Conservation (phyloP, 2,888 invertebrate species). For the Microplitis deprimator region DNA sequence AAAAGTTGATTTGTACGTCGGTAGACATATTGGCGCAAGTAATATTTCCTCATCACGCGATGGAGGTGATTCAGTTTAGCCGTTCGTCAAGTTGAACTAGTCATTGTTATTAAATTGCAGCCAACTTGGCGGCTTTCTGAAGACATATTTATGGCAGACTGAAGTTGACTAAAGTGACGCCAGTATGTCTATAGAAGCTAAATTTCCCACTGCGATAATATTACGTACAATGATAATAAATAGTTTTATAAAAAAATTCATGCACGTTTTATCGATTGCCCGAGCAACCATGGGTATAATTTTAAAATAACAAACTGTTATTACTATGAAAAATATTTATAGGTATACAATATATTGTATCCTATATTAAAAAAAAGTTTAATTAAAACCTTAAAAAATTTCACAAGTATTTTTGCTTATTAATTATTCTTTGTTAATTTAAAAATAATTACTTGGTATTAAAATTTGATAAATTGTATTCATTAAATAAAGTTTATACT, state of each 20-base stretch:
- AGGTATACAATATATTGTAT: no score
- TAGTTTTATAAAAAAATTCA: no score
- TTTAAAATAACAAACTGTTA: no score
- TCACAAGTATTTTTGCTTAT: no score
- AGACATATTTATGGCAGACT: constrained; percentile 27
- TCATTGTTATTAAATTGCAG: constrained; percentile 64
- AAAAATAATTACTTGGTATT: not conserved
- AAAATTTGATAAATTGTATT: not conserved
- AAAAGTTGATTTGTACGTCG: not conserved
- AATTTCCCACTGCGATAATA: constrained; percentile 17
- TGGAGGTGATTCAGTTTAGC: constrained; percentile 57
- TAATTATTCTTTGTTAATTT: no score
- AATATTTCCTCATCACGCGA: constrained; percentile 55
- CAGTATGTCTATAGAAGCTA: constrained; percentile 7
- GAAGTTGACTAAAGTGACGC: constrained; percentile 22
- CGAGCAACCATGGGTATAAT: no score
- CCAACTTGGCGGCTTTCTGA: constrained; percentile 51
- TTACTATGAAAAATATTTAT: no score
- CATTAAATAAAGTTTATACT: not conserved
- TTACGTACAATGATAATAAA: constrained; percentile 10
- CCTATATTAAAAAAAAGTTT: no score
- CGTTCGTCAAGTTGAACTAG: constrained; percentile 46
- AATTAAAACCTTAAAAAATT: no score
- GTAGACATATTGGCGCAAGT: constrained; percentile 38
- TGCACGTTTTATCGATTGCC: no score